Base-by-base conservation (phyloP, 2,888 invertebrate species). In the Eugnorisma glareosa region DNA sequence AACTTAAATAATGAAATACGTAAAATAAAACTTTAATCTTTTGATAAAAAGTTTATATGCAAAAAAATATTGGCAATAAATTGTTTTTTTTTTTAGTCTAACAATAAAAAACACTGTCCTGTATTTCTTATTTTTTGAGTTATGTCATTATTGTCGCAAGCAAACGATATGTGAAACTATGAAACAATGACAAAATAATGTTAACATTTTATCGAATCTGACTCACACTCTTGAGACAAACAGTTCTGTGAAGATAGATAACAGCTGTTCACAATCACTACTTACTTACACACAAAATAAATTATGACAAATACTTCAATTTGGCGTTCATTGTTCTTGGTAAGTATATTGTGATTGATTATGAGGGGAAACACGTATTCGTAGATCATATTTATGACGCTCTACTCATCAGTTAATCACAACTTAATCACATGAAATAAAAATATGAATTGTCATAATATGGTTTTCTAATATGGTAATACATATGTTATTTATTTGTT, bases 221-320 rank as follows among this genome's bases (percentile, higher is more conserved):
- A 87, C 37, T 84, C 77, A 81, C 18, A 37, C 64, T 11, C 63
- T 77, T 75, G 63, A 85, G 69, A 84, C 76, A 74, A 75, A 69
- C 67, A 66, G 61, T 80, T 77, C 82, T 69, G 31, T 45, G 77
- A 86, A 84, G 28, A 40, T 59, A 73, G 77, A 76, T 80, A 83
- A 70, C 57, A 67, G 69, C 48, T 69, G 67, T 35, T 64, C 63
- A 66, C 63, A 75, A 73, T 67, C 64, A n/a, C 28, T 67, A 73
- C 67, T 31, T 51, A 21, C 61, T 61, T 35, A 61, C 10, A 63
- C 70, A 63, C n/a, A n/a, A 67, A 73, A 77, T 70, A 69, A 82
- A 54, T 37, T 21, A 51, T 81, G 67, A 84, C 72, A 43, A 64
- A 84, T 68, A 67, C 54, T n/a, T n/a, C n/a, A n/a, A 35, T 71